phyloP scores from a whole-genome alignment of 2,797 vertebrate species.

The Mus spretus region DNA sequence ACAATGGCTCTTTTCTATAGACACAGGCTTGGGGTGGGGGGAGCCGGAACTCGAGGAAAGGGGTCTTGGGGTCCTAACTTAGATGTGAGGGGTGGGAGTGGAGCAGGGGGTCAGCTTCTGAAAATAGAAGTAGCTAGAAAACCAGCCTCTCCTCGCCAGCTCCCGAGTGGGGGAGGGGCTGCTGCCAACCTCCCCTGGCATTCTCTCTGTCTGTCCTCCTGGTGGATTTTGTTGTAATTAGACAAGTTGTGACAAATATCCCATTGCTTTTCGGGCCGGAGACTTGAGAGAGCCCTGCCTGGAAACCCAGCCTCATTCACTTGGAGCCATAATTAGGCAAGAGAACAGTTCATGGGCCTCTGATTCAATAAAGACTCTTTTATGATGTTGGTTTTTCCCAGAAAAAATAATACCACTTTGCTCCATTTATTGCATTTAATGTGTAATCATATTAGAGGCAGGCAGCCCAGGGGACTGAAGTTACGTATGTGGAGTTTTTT shows the following conservation, averaged over 20 bases:
- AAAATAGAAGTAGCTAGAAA: slow-evolving; percentile 53
- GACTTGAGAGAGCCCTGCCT: slow-evolving; percentile 83
- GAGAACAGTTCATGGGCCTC: slow-evolving; percentile 81
- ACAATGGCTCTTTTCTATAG: slow-evolving; percentile 82
- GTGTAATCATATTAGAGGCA: slow-evolving; percentile 83
- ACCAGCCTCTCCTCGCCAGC: neutral
- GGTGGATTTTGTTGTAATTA: slow-evolving; percentile 83
- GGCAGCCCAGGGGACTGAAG: slow-evolving; percentile 72
- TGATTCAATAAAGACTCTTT: slow-evolving; percentile 84
- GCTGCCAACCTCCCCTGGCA: slow-evolving; percentile 76
- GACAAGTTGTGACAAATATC: slow-evolving; percentile 87
- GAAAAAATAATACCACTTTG: slow-evolving; percentile 84
- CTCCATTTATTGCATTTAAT: slow-evolving; percentile 85
- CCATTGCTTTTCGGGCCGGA: slow-evolving; percentile 78
- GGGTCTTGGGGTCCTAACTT: slow-evolving; percentile 69
- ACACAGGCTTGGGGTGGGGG: slow-evolving; percentile 62
- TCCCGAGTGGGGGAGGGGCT: rapidly evolving
- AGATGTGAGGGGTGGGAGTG: neutral
- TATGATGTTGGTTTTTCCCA: slow-evolving; percentile 83
- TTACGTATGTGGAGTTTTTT: slow-evolving; percentile 77
- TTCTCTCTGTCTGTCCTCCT: slow-evolving; percentile 73
- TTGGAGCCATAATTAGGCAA: slow-evolving; percentile 83
- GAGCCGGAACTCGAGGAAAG: slow-evolving; percentile 76
- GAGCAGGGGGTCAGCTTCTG: slow-evolving; percentile 7
- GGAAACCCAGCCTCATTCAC: slow-evolving; percentile 80